phyloP scores from a whole-genome alignment of 2,888 invertebrate genomes.

The Drosophila buzzatii region DNA sequence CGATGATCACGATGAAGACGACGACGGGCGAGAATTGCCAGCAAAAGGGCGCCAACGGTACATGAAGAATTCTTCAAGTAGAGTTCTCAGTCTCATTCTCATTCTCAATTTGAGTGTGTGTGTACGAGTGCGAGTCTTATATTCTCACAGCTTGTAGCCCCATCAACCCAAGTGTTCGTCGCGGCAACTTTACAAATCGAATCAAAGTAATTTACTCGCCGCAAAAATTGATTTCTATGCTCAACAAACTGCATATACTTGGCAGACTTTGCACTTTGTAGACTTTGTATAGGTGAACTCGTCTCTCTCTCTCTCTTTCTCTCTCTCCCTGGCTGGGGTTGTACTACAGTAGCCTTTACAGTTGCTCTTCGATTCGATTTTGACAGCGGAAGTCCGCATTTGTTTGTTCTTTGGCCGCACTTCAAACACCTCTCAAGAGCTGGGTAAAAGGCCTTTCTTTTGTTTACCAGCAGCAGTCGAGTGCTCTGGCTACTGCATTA shows the following conservation, averaged over 20 bases:
- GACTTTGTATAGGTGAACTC: slow-evolving; percentile 40
- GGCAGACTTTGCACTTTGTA: slow-evolving; percentile 33
- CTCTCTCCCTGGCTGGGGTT: slow-evolving; percentile 16
- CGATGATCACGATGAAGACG: slow-evolving; percentile 63
- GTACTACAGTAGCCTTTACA: slow-evolving; percentile 37
- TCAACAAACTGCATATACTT: slow-evolving; percentile 42
- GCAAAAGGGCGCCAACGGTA: slow-evolving; percentile 72
- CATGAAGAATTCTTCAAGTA: slow-evolving; percentile 57
- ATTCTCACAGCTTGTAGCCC: slow-evolving; percentile 16
- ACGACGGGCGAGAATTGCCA: slow-evolving; percentile 70
- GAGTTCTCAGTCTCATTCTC: slow-evolving; percentile 42
- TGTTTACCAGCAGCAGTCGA: slow-evolving; percentile 7
- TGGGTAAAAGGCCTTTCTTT: slow-evolving; percentile 47
- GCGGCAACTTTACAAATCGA: slow-evolving; percentile 68
- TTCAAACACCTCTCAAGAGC: slow-evolving; percentile 13
- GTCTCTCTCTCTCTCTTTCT: slow-evolving; percentile 30
- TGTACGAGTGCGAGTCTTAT: slow-evolving; percentile 7
- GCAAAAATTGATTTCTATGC: slow-evolving; percentile 64
- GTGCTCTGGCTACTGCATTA: slow-evolving; percentile 30
- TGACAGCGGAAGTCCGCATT: slow-evolving; percentile 44
- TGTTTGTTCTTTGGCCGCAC: slow-evolving; percentile 51
- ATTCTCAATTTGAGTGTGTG: slow-evolving; percentile 21
- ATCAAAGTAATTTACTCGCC: slow-evolving; percentile 72
- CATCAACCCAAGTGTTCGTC: not conserved
- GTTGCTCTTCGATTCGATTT: slow-evolving; percentile 54